Evolutionary conservation across 2,888 invertebrate species (phyloP), one percentile per base, ranked within the genome.

Genomic region (Stenichneumon culpator): DNA sequence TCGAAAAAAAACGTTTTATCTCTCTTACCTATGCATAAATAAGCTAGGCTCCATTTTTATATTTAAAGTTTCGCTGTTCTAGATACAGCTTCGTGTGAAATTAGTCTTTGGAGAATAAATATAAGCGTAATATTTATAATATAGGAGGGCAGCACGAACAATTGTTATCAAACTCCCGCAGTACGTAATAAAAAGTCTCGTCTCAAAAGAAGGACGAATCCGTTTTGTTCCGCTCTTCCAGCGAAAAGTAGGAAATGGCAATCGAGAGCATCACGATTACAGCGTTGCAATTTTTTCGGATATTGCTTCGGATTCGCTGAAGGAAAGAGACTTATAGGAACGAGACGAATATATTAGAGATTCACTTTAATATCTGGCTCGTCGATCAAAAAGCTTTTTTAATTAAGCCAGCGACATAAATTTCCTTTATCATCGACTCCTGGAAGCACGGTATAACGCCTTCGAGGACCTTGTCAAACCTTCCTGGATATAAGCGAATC

Each of bases 21-120:
- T 63, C n/a, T 19, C 22, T 25, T 39, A 44, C 65, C n/a, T 57
- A 60, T 77, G 60, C 72, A 72, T 77, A 68, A 72, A 77, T 68
- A 60, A 77, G 25, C 28, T 52, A 39, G 57, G 52, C 54, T 52
- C n/a, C 32, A 14, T 36, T 32, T 78, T 36, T 19, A 78, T 54
- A 52, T 78, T 52, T 67, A 78, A 52, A 54, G 54, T 67, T 16
- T 19, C 14, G 5, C 32, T 7, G 28, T 1, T 3, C 16, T 19
- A 11, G 25, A 22, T 57, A 57, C 25, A 22, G 54, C 19, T 22
- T 7, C 11, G 11, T 57, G 57, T 57, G 19, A 52, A 52, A 19
- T 52, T 6, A 19, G 57, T 25, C 57, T 25, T 57, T 57, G 25
- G 22, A 3, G 9, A 11, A 22, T 25, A 25, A 57, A 14, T 57